Evolutionary conservation across 2,113 vertebrate genomes (phyloP).

Genomic region (Irena cyanogastra): DNA sequence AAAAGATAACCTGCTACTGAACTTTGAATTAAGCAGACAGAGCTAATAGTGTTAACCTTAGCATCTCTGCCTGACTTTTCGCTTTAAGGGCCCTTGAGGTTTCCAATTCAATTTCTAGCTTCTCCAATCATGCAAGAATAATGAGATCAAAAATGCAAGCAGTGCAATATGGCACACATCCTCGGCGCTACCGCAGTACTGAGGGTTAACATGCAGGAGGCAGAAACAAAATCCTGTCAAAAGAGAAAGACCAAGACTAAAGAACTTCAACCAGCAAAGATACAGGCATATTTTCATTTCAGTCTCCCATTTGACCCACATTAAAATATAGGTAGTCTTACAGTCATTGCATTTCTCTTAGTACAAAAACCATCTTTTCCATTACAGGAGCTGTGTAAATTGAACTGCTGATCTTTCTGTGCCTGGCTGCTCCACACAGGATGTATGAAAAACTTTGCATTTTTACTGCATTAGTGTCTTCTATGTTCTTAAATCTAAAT

Average conservation of each 20-base stretch:
- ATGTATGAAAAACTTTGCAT: not conserved
- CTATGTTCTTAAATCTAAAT: not conserved
- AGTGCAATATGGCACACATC: not conserved
- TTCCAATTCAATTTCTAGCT: conserved; percentile 44
- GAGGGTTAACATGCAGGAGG: not conserved
- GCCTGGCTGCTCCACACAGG: not conserved
- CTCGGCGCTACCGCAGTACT: not conserved
- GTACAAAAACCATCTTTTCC: not conserved
- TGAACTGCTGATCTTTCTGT: not conserved
- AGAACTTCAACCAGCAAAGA: not conserved
- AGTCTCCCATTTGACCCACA: not conserved
- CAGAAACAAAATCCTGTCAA: not conserved
- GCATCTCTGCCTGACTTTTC: conserved; percentile 13
- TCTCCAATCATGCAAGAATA: not conserved
- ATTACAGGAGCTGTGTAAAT: not conserved
- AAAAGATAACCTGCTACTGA: conserved; percentile 34
- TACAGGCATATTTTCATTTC: not conserved
- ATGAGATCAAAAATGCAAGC: not conserved
- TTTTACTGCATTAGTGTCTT: not conserved
- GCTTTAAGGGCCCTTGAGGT: not conserved
- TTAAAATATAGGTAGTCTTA: not conserved
- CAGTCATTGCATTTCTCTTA: not conserved
- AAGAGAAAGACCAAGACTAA: not conserved
- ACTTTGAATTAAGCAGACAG: conserved; percentile 35
- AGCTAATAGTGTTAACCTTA: conserved; percentile 27